phyloP scores from a whole-genome alignment of 2,888 invertebrate species.

The Drosophila prolongata region DNA sequence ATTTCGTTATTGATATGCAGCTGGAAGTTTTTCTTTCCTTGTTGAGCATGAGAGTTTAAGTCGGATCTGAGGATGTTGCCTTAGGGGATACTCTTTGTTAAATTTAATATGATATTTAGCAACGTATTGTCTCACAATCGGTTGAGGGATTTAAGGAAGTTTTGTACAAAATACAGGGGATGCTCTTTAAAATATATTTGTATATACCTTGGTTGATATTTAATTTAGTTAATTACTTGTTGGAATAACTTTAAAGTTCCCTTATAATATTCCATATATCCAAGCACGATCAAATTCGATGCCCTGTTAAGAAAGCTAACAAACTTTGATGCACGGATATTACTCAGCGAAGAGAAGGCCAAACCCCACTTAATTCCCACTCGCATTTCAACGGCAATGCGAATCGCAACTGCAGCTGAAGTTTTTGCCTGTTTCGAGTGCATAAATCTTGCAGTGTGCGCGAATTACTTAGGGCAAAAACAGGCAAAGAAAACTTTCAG shows the following conservation, averaged over 20 bases:
- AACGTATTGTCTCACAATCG: neutral
- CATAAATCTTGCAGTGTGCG: slow-evolving; percentile 67
- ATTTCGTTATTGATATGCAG: slow-evolving; percentile 62
- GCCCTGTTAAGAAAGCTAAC: slow-evolving; percentile 1
- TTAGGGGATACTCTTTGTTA: neutral
- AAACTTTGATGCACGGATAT: slow-evolving; percentile 23
- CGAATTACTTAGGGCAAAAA: slow-evolving; percentile 72
- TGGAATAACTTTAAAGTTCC: too few species aligned
- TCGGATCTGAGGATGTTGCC: neutral
- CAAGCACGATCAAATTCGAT: neutral
- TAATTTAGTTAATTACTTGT: too few species aligned
- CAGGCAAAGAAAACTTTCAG: slow-evolving; percentile 50
- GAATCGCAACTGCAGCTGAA: slow-evolving; percentile 41
- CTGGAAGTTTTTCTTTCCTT: slow-evolving; percentile 43
- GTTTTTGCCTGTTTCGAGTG: slow-evolving; percentile 53
- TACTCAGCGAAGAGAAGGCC: slow-evolving; percentile 6
- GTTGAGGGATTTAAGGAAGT: neutral
- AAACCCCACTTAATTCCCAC: slow-evolving; percentile 62
- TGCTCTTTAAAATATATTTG: neutral
- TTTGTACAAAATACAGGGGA: neutral
- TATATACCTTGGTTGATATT: too few species aligned
- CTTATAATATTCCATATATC: too few species aligned
- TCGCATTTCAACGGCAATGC: slow-evolving; percentile 54
- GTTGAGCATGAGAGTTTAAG: neutral
- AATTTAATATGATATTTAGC: too few species aligned